Base-by-base conservation (phyloP, 2,888 invertebrate species). In the Polydrusus tereticollis region DNA sequence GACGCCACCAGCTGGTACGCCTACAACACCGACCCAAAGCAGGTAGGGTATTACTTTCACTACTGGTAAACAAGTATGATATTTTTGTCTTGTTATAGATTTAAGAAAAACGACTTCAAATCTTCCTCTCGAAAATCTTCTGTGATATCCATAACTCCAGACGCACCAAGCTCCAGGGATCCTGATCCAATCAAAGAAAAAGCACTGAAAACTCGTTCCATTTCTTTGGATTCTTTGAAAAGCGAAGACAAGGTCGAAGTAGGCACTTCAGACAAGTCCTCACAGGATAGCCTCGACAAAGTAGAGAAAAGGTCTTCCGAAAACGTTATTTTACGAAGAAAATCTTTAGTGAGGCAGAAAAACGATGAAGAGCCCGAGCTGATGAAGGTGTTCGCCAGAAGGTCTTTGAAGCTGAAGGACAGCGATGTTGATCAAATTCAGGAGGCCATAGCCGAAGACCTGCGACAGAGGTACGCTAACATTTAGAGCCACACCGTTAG, bases 381-480 rank as follows among this genome's bases (percentile, higher is more conserved):
- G 7, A 91, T 94, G 90, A 94, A 94, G 85, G 94, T 94, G 0
- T 94, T 94, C 82, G 94, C 94, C 0, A 86, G 94, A 47, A 86
- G 94, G 69, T 94, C 94, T n/a, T 85, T 94, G 0, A 94, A 94
- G 85, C 86, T 93, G n/a, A 93, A 92, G 85, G 93, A 93, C 78
- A 86, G 86, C 3, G 93, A 93, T 78, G 87, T 87, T 0, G 90
- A 90, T 69, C 85, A 85, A 45, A 85, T 92, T 73, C 89, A 90
- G 75, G 88, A 89, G 0, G 86, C 87, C 33, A 83, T 84, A 52
- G 85, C 86, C 26, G 86, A 85, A 21, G 80, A 84, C 68, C 86
- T 86, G 20, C 86, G 87, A 69, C 86, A 86, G 18, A 86, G 87
- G 72, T 86, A 81, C 81, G 84, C 89, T 55, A 86, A 91, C 62